Base-by-base conservation (phyloP, 2,797 vertebrate genomes). In the Macrochelys suwanniensis region DNA sequence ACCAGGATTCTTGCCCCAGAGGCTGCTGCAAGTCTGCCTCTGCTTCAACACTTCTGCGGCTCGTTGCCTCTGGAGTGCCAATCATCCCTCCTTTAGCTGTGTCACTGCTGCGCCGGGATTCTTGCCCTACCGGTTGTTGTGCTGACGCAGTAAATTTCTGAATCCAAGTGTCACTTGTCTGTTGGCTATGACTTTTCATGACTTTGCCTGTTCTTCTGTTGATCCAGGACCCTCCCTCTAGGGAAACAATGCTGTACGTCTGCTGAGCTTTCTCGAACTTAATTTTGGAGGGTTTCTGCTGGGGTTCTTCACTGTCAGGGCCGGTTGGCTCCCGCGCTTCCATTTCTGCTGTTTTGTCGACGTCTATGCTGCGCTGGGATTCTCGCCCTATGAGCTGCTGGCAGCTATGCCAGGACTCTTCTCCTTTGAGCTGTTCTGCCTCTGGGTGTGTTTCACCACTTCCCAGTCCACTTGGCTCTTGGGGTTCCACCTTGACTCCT, bases 211-310 rank as follows among this genome's bases (percentile, higher is more conserved):
- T 84, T 31, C 77, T 51, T 23, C 57, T 74, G 33, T n/a, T 37
- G 2, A 5, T 19, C 77, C 57, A 3, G 26, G 8, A 21, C 10
- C 3, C 33, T 50, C 13, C 78, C 0, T 78, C 61, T 1, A 16
- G 50, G n/a, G 50, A n/a, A 2, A 42, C 5, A 11, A 37, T 12
- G 37, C 28, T 6, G 51, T 11, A 45, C 0, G 3, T 50, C 65
- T 1, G 3, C 80, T 50, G 33, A 2, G 2, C n/a, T 11, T 16
- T 33, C 56, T 45, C 17, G 1, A 47, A 7, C 11, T 26, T 45
- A 7, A 28, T 42, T 12, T 31, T 19, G 21, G 8, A 37, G 8
- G 21, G 49, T 49, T 2, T 6, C 2, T 37, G 33, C 19, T 68
- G 33, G 17, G 17, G 17, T 19, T 68, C 65, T 37, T 21, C n/a